phyloP scores from a whole-genome alignment of 2,113 vertebrate species.

The Chunga burmeisteri region DNA sequence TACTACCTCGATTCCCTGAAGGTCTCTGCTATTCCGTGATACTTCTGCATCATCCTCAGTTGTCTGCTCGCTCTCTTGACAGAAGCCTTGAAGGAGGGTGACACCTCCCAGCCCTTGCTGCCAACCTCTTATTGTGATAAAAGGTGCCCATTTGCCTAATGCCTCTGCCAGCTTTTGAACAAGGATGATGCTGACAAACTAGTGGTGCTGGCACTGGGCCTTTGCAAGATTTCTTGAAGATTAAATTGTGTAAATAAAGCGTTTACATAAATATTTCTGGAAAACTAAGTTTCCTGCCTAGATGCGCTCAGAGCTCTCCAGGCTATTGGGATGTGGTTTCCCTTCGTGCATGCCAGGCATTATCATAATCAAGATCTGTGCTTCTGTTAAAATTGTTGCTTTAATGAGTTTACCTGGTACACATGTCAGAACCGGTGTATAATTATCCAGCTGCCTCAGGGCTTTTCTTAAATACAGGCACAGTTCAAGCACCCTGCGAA shows the following conservation, averaged over 20 bases:
- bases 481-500: background rate
- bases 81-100: background rate
- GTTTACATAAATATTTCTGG: background rate
- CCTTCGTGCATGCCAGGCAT: background rate
- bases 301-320: background rate
- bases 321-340: constrained; percentile 22
- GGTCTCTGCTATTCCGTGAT: background rate
- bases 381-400: background rate
- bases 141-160: background rate
- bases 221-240: background rate
- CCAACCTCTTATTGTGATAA: background rate
- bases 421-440: background rate
- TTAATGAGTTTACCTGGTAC: constrained; percentile 24
- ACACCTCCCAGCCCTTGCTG: background rate
- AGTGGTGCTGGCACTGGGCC: background rate
- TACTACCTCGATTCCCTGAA: background rate
- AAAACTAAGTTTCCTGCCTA: background rate
- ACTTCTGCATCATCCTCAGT: background rate
- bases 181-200: background rate
- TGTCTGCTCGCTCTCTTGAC: background rate
- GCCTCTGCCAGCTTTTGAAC: background rate
- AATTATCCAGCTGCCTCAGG: constrained; percentile 16
- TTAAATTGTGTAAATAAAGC: background rate
- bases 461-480: background rate
- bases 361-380: background rate